Evolutionary conservation across 2,797 vertebrate species (phyloP).

Genomic region (Protosalanx chinensis): DNA sequence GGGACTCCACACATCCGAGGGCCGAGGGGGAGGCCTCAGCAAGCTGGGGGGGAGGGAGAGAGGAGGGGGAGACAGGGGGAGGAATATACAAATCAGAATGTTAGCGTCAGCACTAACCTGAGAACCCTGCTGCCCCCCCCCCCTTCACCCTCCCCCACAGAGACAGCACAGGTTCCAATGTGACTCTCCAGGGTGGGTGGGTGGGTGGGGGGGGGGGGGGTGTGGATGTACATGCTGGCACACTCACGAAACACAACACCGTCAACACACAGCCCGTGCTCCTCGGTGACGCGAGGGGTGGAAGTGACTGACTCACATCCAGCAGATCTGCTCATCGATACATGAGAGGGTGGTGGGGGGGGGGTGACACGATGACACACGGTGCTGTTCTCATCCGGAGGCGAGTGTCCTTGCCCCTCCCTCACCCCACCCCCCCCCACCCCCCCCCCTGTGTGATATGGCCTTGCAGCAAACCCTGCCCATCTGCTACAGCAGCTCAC

Average conservation of each 20-base stretch:
- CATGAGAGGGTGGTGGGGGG: neutral
- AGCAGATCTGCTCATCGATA: neutral
- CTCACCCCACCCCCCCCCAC: too few species aligned
- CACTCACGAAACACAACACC: neutral
- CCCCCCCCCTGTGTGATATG: neutral
- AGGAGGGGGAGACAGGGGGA: neutral
- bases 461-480: neutral
- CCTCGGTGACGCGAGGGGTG: neutral
- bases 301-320: neutral
- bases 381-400: neutral
- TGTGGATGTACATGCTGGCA: conserved; percentile 7
- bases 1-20: conserved; percentile 95
- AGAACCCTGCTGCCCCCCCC: neutral
- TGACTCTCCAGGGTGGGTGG: conserved; percentile 3
- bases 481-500: neutral
- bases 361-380: conserved; percentile 6
- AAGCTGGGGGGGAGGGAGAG: conserved; percentile 70
- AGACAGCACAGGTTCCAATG: conserved; percentile 1
- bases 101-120: conserved; percentile 3
- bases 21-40: conserved; percentile 79
- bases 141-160: neutral
- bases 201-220: neutral
- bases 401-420: conserved; percentile 12
- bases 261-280: neutral
- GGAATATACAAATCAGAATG: neutral